A percentile compares a stretch with the other conserved stretches of the same genome.
Conservation (phyloP, 2,888 invertebrate genomes). For the Nymphalis c-album region DNA sequence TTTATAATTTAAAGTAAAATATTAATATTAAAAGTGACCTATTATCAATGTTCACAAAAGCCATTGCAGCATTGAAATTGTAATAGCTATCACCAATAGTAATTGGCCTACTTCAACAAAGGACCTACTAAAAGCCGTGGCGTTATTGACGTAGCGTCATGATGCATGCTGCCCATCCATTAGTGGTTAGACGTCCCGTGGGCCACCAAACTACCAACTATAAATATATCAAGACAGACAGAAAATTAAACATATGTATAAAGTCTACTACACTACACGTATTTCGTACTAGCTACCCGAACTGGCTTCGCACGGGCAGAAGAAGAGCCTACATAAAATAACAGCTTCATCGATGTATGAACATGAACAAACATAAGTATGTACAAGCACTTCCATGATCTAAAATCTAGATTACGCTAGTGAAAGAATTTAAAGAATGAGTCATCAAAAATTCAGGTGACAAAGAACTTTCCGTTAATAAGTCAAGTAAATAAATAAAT, state of each 20-base stretch:
- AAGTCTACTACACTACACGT: too few relatives aligned
- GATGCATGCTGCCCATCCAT: constrained; percentile 63
- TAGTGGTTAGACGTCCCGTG: constrained; percentile 53
- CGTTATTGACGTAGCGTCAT: constrained; percentile 65
- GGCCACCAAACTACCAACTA: constrained; percentile 20
- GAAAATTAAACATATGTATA: not conserved
- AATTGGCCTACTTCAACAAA: constrained; percentile 70
- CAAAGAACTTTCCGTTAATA: too few relatives aligned
- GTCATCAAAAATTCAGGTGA: too few relatives aligned
- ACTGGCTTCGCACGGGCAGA: too few relatives aligned
- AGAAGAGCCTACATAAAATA: too few relatives aligned
- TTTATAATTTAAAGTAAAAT: not conserved
- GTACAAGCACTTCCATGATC: too few relatives aligned
- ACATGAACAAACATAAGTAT: too few relatives aligned
- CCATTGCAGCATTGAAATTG: constrained; percentile 27
- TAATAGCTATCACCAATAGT: constrained; percentile 42
- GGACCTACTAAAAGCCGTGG: constrained; percentile 64
- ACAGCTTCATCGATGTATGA: too few relatives aligned
- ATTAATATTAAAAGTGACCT: not conserved
- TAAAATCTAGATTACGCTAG: too few relatives aligned
- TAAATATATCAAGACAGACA: not conserved
- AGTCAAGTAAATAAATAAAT: too few relatives aligned
- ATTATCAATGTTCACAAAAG: constrained; percentile 21
- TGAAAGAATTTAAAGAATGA: too few relatives aligned
- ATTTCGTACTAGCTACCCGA: too few relatives aligned